Evolutionary conservation across 2,888 invertebrate genomes (phyloP), one percentile per base, ranked within the genome.

Genomic region (Troides aeacus): DNA sequence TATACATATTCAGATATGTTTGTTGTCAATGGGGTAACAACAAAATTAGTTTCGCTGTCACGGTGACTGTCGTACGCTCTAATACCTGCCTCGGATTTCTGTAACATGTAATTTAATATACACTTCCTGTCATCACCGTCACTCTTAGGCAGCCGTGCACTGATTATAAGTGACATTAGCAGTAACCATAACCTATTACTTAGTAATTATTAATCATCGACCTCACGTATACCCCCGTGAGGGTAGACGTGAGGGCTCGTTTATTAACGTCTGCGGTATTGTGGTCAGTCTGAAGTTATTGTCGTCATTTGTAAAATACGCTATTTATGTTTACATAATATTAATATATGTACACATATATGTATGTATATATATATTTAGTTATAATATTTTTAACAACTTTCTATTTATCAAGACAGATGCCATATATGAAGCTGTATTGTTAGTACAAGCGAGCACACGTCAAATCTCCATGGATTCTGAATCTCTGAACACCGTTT

Each of bases 101-200:
- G 64, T 57, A 12, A n/a, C 56, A 68, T 21, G 50, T 69, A 65
- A 69, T 69, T 61, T 64, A 64, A 69, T 64, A 64, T 60, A 53
- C n/a, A 39, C 39, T 17, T 36, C 24, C 24, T 66, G 66, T 64
- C 60, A 64, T 53, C 60, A 46, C 30, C 46, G 15, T 59, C n/a
- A 64, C 42, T 21, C 24, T 23, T 8, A 18, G 8, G 50, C 24
- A 18, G 50, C 50, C 24, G 4, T 23, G 30, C 4, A 15, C 15
- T 50, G 17, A 50, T 50, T 50, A 50, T 18, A 50, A 17, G 15
- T 50, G 50, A 50, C 50, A 17, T 15, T 2, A 15, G 50, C 15
- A 15, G 15, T 17, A 15, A 50, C 50, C 17, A 50, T 50, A 50
- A 50, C 17, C 15, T 50, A 50, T 50, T 50, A 50, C 8, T 46